phyloP scores from a whole-genome alignment of 2,113 vertebrate genomes.

The Ameiurus melas region DNA sequence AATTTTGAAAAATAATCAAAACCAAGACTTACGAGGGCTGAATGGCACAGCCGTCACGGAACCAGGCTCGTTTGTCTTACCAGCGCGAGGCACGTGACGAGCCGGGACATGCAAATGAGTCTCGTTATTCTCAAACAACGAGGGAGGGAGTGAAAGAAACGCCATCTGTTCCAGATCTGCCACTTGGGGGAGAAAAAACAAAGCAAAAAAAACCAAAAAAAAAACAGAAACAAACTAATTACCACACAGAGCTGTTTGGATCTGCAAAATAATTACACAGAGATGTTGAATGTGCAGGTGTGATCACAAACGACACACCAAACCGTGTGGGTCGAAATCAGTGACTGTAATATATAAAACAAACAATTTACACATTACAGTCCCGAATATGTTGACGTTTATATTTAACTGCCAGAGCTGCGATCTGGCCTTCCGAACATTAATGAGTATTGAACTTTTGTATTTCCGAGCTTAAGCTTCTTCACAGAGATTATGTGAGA shows the following conservation, averaged over 20 bases:
- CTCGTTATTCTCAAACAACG: conserved; percentile 7
- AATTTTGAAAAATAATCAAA: not conserved
- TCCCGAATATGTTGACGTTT: not conserved
- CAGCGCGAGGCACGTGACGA: not conserved
- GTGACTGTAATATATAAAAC: not conserved
- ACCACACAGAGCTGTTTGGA: not conserved
- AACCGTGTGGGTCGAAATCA: not conserved
- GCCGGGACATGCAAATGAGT: conserved; percentile 13
- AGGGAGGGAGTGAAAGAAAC: not conserved
- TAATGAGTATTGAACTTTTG: not conserved
- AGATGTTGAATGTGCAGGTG: not conserved
- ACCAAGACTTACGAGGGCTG: not conserved
- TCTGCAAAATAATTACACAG: not conserved
- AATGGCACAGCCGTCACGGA: not conserved
- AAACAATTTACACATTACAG: not conserved
- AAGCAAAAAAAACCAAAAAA: no score
- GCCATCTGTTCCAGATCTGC: conserved; percentile 5
- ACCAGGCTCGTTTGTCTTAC: not conserved
- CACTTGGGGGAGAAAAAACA: not conserved
- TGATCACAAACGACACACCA: not conserved
- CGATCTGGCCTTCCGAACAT: not conserved
- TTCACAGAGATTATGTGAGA: not conserved
- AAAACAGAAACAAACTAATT: not conserved
- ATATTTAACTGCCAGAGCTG: not conserved
- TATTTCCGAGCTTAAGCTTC: not conserved